Evolutionary conservation across 2,113 vertebrate genomes (phyloP), one percentile per base, ranked within the genome.

Genomic region (Arothron firmamentum): DNA sequence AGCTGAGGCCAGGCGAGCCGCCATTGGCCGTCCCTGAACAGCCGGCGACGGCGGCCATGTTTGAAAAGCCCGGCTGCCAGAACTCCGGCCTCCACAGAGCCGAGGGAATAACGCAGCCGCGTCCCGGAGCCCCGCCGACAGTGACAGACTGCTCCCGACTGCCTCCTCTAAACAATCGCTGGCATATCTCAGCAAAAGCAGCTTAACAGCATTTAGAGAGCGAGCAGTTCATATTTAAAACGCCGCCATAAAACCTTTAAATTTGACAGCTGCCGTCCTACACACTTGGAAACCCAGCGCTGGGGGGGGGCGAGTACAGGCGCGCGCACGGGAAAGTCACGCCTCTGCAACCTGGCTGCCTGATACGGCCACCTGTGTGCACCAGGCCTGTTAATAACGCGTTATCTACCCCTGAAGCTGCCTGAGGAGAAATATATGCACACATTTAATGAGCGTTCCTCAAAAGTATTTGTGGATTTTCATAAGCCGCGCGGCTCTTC

Each of bases 401-500:
- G 70, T 59, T 28, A 20, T 38, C 45, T 21, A 14, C 34, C 18
- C 31, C 31, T 63, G 49, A 61, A 15, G 45, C n/a, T 51, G 20
- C n/a, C 15, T 20, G 23, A 13, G 14, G 21, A 42, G 52, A 50
- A 50, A 21, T 68, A 42, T 52, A 49, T 52, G 46, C 53, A 56
- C 19, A 41, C 42, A 54, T 58, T 70, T 74, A 73, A 69, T 68
- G 18, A 80, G 59, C 54, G 34, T 45, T 55, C 17, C 21, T 31
- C 60, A 54, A 43, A 58, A 53, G 41, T 50, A 18, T 28, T 52
- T 55, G 46, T 48, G 50, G 54, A 31, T 59, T 68, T 67, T 54
- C 45, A 56, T 25, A 46, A 65, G 47, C 54, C 11, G 0, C n/a
- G 56, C 59, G 59, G 60, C 62, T 52, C 61, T 41, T 53, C 51